phyloP scores from a whole-genome alignment of 2,113 vertebrate genomes.

The Zosterops borbonicus region DNA sequence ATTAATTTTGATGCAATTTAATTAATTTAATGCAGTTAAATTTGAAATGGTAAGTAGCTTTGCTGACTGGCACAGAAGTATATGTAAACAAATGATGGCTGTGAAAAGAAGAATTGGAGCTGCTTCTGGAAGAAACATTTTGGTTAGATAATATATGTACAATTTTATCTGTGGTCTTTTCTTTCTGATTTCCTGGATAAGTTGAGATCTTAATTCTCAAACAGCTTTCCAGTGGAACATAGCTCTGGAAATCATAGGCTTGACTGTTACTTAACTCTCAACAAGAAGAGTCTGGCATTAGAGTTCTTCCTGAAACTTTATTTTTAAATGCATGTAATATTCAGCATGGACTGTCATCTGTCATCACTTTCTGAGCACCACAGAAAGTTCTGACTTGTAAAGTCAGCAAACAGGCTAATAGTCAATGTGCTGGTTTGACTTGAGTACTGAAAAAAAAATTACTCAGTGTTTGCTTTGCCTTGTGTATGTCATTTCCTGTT shows the following conservation, averaged over 20 bases:
- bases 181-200: background rate
- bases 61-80: background rate
- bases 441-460: background rate
- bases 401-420: background rate
- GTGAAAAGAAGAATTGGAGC: background rate
- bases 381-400: background rate
- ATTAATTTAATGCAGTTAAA: background rate
- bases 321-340: background rate
- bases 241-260: background rate
- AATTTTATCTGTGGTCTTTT: background rate
- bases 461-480: background rate
- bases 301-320: background rate
- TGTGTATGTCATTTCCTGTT: background rate
- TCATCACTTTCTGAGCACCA: background rate
- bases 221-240: background rate
- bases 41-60: background rate
- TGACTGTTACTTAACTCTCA: background rate
- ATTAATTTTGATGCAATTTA: background rate
- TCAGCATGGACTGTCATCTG: background rate
- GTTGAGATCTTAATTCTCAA: background rate
- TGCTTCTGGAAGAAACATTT: background rate
- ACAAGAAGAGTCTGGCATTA: background rate
- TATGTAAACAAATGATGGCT: background rate
- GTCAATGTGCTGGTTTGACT: background rate
- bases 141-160: background rate